A percentile compares a stretch with the other conserved stretches of the same genome.
Conservation (phyloP, 2,888 invertebrate genomes). For the Leptothorax acervorum region DNA sequence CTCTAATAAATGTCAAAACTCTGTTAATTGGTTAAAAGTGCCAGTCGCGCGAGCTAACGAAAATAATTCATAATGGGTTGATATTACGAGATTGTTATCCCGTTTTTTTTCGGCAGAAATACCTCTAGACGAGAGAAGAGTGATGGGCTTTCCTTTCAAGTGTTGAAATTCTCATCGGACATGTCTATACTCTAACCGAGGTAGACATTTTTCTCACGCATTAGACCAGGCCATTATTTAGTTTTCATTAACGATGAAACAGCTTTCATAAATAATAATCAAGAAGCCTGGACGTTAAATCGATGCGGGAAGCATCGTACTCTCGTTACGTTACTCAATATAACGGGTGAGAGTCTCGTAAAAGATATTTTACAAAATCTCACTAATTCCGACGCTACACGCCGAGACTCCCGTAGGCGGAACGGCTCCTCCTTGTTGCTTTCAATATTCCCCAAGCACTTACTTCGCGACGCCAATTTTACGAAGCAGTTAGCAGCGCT, state of each 20-base stretch:
- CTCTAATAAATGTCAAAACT: slow-evolving; percentile 10
- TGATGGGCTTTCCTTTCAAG: background rate
- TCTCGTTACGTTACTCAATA: slow-evolving; percentile 10
- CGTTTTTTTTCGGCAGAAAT: background rate
- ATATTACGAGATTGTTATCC: background rate
- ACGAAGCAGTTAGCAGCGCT: slow-evolving; percentile 72
- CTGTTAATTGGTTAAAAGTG: background rate
- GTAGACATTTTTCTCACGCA: slow-evolving; percentile 13
- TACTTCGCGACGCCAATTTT: slow-evolving; percentile 73
- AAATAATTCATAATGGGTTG: background rate
- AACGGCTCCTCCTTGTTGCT: slow-evolving; percentile 35
- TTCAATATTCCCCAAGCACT: slow-evolving; percentile 60
- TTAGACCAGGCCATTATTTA: slow-evolving; percentile 55
- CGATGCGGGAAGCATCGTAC: slow-evolving; percentile 40
- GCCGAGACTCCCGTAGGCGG: slow-evolving; percentile 1
- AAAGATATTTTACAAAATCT: slow-evolving; percentile 22
- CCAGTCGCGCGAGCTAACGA: background rate
- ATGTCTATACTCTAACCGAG: background rate
- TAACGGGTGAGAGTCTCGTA: slow-evolving; percentile 2
- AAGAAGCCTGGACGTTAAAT: slow-evolving; percentile 44
- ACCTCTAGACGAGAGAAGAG: background rate
- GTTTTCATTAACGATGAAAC: slow-evolving; percentile 57
- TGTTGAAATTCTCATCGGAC: slow-evolving; percentile 19
- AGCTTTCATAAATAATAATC: slow-evolving; percentile 64
- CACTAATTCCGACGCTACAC: background rate